Base-by-base conservation (phyloP, 2,888 invertebrate species). In the Ischnus inquisitorius region DNA sequence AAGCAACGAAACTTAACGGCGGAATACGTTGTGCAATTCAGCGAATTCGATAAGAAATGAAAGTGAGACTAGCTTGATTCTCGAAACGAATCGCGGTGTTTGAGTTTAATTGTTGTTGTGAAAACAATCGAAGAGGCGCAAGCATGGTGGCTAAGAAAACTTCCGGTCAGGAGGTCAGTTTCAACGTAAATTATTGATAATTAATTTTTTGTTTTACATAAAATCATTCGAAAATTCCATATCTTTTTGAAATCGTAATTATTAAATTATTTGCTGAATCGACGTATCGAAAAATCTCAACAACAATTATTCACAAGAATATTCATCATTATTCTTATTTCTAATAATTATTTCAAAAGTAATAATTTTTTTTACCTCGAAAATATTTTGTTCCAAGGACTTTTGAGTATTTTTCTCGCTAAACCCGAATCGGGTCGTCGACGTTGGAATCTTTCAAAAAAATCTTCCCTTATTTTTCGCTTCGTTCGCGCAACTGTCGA, bases 131-230 rank as follows among this genome's bases (percentile, higher is more conserved):
- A 25, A 19, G 12, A 10, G 8, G 14, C 8, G 34, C 39, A 34
- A 19, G 14, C 46, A 75, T 75, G 62, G 12, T 19, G 64, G 0
- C 64, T 3, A 75, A 75, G 46, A 75, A 57, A 16, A 74, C 12
- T 74, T 64, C 74, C 28, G 28, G n/a, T 34, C 48, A 34, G 12
- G 74, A 74, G 74, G 74, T 74, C 48, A 74, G 74, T 74, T 46
- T 64, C n/a, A 3, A 25, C 22, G 22, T 22, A 19, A 25, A 57
- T 19, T 22, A 12, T 19, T 25, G 10, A 22, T 14, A 3, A 14
- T 25, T 12, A 14, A 10, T 10, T 10, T 25, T 43, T 60, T 3
- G 8, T 60, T 41, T 14, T 22, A 39, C 10, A 41, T 71, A 16
- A 48, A 48, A 34, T 8, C 25, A 10, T 51, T n/a, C 2, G 2